A percentile compares a stretch with the other conserved stretches of the same genome.
phyloP scores from a whole-genome alignment of 1,140 invertebrate genomes.

The Procambarus virginalis region DNA sequence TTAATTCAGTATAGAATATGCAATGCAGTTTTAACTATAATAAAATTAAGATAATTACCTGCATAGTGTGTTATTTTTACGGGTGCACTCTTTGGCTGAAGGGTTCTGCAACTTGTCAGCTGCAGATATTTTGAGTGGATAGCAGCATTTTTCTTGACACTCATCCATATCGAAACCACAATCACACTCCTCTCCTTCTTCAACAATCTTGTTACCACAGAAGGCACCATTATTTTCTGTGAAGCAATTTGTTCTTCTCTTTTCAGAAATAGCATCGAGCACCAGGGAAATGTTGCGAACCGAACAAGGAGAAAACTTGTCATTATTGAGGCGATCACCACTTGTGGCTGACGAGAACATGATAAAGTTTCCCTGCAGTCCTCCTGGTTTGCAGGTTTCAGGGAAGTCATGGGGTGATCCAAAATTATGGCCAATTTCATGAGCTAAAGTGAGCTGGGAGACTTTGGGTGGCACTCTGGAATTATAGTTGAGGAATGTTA shows the following conservation, averaged over 20 bases:
- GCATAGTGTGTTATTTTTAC: slow-evolving; percentile 87
- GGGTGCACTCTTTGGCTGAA: slow-evolving; percentile 85
- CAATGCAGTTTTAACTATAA: too few relatives aligned
- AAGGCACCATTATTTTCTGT: slow-evolving; percentile 89
- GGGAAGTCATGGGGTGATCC: slow-evolving; percentile 98
- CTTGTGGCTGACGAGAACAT: slow-evolving; percentile 98
- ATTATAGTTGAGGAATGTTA: slow-evolving; percentile 99
- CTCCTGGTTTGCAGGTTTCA: slow-evolving; percentile 90
- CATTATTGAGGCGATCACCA: slow-evolving; percentile 94
- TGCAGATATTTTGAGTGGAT: slow-evolving; percentile 85
- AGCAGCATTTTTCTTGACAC: slow-evolving; percentile 95
- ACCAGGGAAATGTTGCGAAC: slow-evolving; percentile 96
- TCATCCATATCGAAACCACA: slow-evolving; percentile 97
- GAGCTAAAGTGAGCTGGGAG: slow-evolving; percentile 96
- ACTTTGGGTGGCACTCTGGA: slow-evolving; percentile 96
- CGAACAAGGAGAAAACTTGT: slow-evolving; percentile 94
- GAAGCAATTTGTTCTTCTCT: slow-evolving; percentile 97
- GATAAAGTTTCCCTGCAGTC: slow-evolving; percentile 91
- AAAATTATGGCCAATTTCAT: slow-evolving; percentile 99
- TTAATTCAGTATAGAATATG: too few relatives aligned
- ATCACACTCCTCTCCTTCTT: slow-evolving; percentile 98
- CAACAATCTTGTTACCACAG: slow-evolving; percentile 99
- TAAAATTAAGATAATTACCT: slow-evolving; percentile 76
- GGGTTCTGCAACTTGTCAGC: slow-evolving; percentile 82
- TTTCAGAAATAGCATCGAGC: slow-evolving; percentile 91